Conservation (phyloP, 2,888 invertebrate genomes). For the Chloromyia formosa region DNA sequence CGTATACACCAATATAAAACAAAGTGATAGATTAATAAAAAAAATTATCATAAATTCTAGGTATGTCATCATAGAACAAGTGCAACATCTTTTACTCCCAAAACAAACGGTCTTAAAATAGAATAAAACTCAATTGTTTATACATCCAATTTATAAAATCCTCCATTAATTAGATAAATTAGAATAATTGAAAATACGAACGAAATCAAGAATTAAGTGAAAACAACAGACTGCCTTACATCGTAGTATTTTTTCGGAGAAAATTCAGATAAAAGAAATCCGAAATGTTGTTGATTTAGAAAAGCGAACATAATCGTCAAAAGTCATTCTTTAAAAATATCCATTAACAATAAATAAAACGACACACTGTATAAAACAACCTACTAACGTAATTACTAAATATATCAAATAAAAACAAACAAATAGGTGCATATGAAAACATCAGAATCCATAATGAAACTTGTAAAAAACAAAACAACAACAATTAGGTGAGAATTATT, state of each 20-base stretch:
- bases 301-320: neutral
- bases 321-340: neutral
- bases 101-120: neutral
- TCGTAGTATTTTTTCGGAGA: conserved; percentile 25
- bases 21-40: conserved; percentile 25
- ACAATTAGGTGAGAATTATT: neutral
- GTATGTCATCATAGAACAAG: neutral
- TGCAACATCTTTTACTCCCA: conserved; percentile 14
- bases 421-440: neutral
- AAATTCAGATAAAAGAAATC: neutral
- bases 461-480: neutral
- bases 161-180: neutral
- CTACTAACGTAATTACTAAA: neutral
- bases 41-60: neutral
- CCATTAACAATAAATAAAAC: neutral
- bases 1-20: conserved; percentile 27
- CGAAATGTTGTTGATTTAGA: conserved; percentile 16
- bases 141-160: neutral
- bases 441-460: conserved; percentile 20
- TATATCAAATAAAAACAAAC: neutral
- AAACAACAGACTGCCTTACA: conserved; percentile 43
- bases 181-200: neutral
- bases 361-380: conserved; percentile 15
- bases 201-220: neutral
- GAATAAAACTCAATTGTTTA: neutral